phyloP scores from a whole-genome alignment of 2,113 vertebrate genomes.

The Balaeniceps rex region DNA sequence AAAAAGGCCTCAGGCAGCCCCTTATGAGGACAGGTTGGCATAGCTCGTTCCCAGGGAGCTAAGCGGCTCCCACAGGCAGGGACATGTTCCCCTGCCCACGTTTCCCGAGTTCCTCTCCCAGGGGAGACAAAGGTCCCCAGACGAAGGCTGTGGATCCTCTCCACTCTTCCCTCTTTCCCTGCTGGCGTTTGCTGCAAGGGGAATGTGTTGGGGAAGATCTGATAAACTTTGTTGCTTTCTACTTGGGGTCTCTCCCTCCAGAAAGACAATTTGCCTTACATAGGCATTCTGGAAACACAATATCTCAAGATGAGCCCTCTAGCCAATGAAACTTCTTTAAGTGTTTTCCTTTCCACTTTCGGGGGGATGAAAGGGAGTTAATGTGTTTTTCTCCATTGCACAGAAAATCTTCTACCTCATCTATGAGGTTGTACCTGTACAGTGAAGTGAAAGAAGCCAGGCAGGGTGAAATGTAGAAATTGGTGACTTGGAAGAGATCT shows the following conservation, averaged over 20 bases:
- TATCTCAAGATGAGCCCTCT: neutral
- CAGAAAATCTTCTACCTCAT: neutral
- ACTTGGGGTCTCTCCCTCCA: neutral
- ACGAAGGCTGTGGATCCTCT: too few relatives aligned
- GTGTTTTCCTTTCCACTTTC: neutral
- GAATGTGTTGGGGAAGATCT: neutral
- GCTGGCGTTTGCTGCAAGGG: accelerated
- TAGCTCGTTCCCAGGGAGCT: neutral
- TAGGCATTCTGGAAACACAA: neutral
- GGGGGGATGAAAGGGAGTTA: neutral
- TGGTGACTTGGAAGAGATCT: neutral
- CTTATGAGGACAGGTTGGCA: neutral
- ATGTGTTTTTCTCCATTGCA: neutral
- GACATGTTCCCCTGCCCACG: neutral
- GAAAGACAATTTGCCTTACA: neutral
- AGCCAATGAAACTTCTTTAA: neutral
- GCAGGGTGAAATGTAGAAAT: neutral
- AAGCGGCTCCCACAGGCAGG: too few relatives aligned
- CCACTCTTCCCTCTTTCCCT: too few relatives aligned
- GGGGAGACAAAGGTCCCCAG: too few relatives aligned
- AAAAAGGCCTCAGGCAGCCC: neutral
- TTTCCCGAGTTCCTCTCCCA: too few relatives aligned
- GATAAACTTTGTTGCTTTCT: neutral
- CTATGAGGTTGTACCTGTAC: neutral
- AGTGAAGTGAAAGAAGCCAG: neutral